phyloP scores from a whole-genome alignment of 2,888 invertebrate genomes.

The Myathropa florea region DNA sequence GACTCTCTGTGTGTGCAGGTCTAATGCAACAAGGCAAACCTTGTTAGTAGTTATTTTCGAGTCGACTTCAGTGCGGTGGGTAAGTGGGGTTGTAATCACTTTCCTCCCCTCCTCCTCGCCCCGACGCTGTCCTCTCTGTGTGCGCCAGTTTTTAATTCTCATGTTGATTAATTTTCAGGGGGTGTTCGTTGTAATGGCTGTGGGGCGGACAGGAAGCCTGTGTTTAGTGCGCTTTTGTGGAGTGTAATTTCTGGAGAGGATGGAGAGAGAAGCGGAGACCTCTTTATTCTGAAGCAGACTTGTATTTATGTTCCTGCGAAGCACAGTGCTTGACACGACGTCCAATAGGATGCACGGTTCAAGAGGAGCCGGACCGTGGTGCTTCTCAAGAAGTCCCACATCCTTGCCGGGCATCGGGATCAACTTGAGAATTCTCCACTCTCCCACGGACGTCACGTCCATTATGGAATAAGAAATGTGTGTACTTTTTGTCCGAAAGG shows the following conservation, averaged over 20 bases:
- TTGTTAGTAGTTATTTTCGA: constrained; percentile 39
- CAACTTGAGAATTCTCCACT: not conserved
- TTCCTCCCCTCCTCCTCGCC: not conserved
- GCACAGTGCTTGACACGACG: not conserved
- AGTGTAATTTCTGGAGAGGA: constrained; percentile 43
- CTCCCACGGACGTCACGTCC: not conserved
- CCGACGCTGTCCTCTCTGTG: constrained; percentile 7
- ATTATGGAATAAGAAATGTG: not conserved
- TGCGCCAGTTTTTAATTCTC: constrained; percentile 53
- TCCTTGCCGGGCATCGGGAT: not conserved
- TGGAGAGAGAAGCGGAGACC: not conserved
- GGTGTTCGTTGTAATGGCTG: constrained; percentile 28
- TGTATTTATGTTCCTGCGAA: not conserved
- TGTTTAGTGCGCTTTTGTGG: constrained; percentile 40
- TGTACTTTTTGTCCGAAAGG: too few species aligned
- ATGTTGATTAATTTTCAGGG: constrained; percentile 60
- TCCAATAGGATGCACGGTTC: constrained; percentile 14
- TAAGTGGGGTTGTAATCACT: constrained; percentile 23
- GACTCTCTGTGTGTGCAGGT: not conserved
- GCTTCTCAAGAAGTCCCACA: not conserved
- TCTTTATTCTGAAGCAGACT: not conserved
- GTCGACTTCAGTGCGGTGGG: constrained; percentile 11
- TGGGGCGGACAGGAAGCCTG: constrained; percentile 45
- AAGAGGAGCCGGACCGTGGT: not conserved
- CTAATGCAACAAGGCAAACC: constrained; percentile 49